Evolutionary conservation across 2,888 invertebrate genomes (phyloP).

Genomic region (Pollenia angustigena): DNA sequence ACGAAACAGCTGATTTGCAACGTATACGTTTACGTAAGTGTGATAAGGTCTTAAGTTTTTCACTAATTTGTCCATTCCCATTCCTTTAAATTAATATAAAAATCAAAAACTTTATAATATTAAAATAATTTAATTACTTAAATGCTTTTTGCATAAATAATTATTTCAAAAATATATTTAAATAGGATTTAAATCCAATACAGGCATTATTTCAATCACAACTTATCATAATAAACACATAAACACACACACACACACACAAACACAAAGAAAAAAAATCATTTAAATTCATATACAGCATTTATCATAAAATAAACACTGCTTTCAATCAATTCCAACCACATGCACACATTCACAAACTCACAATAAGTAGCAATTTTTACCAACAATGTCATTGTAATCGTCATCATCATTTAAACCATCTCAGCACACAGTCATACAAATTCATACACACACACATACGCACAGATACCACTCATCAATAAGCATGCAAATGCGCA

Average conservation of each 20-base stretch:
- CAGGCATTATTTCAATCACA: slow-evolving; percentile 33
- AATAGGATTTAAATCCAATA: slow-evolving; percentile 28
- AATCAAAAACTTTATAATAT: not conserved
- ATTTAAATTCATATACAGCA: slow-evolving; percentile 13
- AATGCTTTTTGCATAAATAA: slow-evolving; percentile 38
- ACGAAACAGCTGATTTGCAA: too few species aligned
- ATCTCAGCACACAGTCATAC: not conserved
- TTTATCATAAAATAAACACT: slow-evolving; percentile 40
- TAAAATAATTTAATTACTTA: slow-evolving; percentile 23
- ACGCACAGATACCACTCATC: not conserved
- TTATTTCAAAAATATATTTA: slow-evolving; percentile 25
- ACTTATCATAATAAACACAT: slow-evolving; percentile 26
- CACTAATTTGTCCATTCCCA: too few species aligned
- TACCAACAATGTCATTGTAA: slow-evolving; percentile 30
- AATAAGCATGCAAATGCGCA: not conserved
- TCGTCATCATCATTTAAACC: slow-evolving; percentile 43
- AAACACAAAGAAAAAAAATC: not conserved
- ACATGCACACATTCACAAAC: slow-evolving; percentile 13
- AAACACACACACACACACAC: slow-evolving; percentile 63
- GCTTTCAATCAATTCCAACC: slow-evolving; percentile 58
- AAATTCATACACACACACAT: not conserved
- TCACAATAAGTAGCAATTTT: slow-evolving; percentile 21
- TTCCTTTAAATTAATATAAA: too few species aligned
- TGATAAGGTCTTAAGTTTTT: too few species aligned
- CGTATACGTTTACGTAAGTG: too few species aligned